phyloP scores from a whole-genome alignment of 2,113 vertebrate genomes.

The Mandrillus leucophaeus region DNA sequence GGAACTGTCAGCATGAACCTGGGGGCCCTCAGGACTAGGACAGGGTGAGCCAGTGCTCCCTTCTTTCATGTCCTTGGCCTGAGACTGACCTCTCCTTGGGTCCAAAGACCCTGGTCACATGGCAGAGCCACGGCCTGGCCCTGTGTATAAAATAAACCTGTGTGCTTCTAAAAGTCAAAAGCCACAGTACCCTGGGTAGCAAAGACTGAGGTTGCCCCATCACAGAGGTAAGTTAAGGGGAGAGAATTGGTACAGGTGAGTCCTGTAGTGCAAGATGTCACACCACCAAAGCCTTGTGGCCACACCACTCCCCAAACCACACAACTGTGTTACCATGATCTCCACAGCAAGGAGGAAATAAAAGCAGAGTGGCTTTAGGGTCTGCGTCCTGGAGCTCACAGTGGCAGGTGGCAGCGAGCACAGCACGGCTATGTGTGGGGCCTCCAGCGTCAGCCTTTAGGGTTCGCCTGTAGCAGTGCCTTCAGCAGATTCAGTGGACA shows the following conservation, averaged over 20 bases:
- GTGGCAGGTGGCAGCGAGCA: neutral
- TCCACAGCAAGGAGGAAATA: neutral
- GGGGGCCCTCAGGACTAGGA: neutral
- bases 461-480: neutral
- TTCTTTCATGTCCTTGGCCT: neutral
- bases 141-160: slow-evolving; percentile 36
- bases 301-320: neutral
- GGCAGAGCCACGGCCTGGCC: neutral
- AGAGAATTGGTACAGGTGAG: neutral
- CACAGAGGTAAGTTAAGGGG: neutral
- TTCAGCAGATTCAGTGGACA: too few species aligned
- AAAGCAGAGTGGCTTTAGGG: neutral
- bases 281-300: neutral
- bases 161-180: neutral
- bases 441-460: neutral
- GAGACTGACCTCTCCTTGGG: neutral
- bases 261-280: too few species aligned
- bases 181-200: neutral
- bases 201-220: neutral
- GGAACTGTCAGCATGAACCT: neutral
- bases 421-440: rapidly evolving
- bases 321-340: neutral
- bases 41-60: neutral
- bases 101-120: neutral
- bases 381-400: neutral